Base-by-base conservation (phyloP, 2,113 vertebrate genomes). In the Osmerus mordax region DNA sequence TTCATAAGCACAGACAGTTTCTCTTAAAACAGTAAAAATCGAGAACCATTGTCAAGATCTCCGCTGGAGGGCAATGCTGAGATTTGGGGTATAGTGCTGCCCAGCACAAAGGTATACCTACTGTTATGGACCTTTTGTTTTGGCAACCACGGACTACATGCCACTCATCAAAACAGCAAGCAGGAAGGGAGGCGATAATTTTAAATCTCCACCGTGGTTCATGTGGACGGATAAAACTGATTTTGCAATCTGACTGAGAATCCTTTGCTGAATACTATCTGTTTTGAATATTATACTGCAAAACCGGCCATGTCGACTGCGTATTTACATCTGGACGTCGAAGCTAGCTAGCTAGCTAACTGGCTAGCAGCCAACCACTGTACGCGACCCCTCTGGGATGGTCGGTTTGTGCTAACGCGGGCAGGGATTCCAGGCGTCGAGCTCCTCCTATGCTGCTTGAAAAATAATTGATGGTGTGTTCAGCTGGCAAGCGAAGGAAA, bases 91-190 rank as follows among this genome's bases (percentile, higher is more conserved):
- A 51, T 0, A 29, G 52, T 15, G 16, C 61, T 67, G 74, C 8
- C 3, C n/a, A 60, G 32, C 9, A 60, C 12, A 23, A 25, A 11
- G 32, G 4, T 16, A 16, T 36, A 32, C 62, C 18, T 41, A 36
- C 36, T 65, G 18, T 36, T 25, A 15, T 6, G 14, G 21, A 47
- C 62, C 81, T 86, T 83, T 89, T 90, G 87, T 88, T 78, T 86
- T 83, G 62, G 61, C 21, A 76, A 78, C 78, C 73, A 67, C 67
- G 5, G 78, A 47, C 9, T 47, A 47, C 2, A 47, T 47, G 41
- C 1, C 41, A 47, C 41, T 47, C 41, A 12, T 47, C 2, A 47
- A 47, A 47, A 9, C 41, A 47, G 9, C 41, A 11, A 11, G 9
- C 41, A 47, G 9, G 41, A 47, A 47, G 41, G 41, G 9, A 7